Conservation (phyloP, 2,113 vertebrate species). For the Physeter macrocephalus region DNA sequence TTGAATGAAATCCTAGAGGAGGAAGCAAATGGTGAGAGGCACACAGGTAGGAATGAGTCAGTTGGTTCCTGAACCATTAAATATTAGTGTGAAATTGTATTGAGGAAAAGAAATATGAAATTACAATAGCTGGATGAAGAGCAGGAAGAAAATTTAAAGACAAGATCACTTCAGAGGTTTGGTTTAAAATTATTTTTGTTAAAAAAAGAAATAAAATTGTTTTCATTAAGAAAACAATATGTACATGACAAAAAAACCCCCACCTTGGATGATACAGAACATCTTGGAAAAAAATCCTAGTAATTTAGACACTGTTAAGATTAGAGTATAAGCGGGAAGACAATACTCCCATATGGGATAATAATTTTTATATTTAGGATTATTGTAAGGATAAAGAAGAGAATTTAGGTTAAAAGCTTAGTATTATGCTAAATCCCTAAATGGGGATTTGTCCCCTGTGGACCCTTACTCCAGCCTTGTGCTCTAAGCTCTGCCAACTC, state of each 20-base stretch:
- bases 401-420: background rate
- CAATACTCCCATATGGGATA: background rate
- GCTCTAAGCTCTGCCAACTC: background rate
- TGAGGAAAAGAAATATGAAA: background rate
- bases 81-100: background rate
- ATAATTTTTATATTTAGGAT: background rate
- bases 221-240: background rate
- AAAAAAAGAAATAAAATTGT: background rate
- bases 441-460: background rate
- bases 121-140: background rate
- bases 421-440: background rate
- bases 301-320: background rate
- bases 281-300: background rate
- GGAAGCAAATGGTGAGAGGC: background rate
- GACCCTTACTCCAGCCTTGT: background rate
- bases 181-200: constrained; percentile 8
- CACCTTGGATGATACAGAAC: background rate
- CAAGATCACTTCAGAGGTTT: background rate
- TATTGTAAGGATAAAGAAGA: background rate
- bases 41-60: background rate
- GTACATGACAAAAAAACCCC: background rate
- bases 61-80: background rate
- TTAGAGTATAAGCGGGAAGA: background rate
- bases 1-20: background rate
- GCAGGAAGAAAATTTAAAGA: background rate